A percentile compares a stretch with the other conserved stretches of the same genome.
Conservation (phyloP, 2,113 vertebrate species). For the Dromaius novaehollandiae region DNA sequence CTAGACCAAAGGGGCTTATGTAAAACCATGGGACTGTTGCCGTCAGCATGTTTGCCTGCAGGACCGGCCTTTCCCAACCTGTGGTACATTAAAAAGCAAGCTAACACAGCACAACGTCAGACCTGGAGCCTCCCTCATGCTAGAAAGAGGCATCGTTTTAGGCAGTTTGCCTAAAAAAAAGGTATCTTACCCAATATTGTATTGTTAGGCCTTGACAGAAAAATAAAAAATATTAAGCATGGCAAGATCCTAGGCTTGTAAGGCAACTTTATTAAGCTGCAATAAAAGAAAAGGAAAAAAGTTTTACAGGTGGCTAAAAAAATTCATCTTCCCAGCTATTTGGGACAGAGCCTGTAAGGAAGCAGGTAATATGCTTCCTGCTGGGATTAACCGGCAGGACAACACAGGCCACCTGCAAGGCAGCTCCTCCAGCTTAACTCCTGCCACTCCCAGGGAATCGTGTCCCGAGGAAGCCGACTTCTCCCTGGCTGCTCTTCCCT, state of each 20-base stretch:
- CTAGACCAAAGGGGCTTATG: not conserved
- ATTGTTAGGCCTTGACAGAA: not conserved
- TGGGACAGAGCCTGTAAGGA: not conserved
- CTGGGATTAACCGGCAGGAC: not conserved
- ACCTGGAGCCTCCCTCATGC: accelerated
- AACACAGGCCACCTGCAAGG: not conserved
- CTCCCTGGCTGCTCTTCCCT: accelerated
- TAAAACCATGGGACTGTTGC: accelerated
- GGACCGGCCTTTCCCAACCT: not conserved
- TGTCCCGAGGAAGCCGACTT: not conserved
- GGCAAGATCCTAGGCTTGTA: not conserved
- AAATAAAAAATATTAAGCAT: not conserved
- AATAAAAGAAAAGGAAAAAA: not conserved
- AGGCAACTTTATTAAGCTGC: not conserved
- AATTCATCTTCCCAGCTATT: not conserved
- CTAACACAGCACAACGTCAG: not conserved
- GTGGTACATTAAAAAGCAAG: not conserved
- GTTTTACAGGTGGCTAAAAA: not conserved
- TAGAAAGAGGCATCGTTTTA: not conserved
- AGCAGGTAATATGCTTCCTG: not conserved
- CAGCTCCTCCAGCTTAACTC: not conserved
- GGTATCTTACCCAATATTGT: not conserved
- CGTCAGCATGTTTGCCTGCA: accelerated
- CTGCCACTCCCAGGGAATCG: not conserved
- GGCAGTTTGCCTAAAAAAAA: not conserved